Percentiles rank a stretch among this genome's conserved stretches.
Conservation (phyloP, 2,113 vertebrate genomes). For the Aptenodytes forsteri region DNA sequence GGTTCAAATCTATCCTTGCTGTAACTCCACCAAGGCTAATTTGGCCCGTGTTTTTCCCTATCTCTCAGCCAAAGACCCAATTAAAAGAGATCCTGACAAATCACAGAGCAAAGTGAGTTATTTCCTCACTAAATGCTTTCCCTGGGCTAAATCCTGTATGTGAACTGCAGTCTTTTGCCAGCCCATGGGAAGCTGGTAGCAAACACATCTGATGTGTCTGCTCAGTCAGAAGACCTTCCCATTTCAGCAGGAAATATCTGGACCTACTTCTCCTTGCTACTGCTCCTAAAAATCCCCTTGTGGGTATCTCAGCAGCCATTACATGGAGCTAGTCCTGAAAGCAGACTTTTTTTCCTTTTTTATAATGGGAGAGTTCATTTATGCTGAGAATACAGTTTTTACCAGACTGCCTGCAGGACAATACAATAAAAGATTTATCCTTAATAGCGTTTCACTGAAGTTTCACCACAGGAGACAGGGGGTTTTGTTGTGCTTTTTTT, state of each 20-base stretch:
- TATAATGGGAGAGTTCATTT: slow-evolving; percentile 58
- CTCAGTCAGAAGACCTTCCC: background rate
- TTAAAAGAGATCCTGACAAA: slow-evolving; percentile 13
- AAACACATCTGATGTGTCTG: slow-evolving; percentile 14
- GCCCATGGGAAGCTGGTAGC: slow-evolving; percentile 30
- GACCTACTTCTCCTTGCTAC: background rate
- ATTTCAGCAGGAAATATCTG: slow-evolving; percentile 40
- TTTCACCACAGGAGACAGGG: slow-evolving; percentile 57
- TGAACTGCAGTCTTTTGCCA: slow-evolving; percentile 17
- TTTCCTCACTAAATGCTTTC: slow-evolving; percentile 36
- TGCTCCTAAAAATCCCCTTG: background rate
- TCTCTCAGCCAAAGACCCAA: background rate
- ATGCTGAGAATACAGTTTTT: slow-evolving; percentile 65
- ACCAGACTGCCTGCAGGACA: slow-evolving; percentile 71
- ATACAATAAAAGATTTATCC: slow-evolving; percentile 73
- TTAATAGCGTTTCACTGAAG: slow-evolving; percentile 68
- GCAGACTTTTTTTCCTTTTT: background rate
- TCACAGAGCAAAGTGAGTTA: background rate
- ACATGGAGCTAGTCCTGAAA: background rate
- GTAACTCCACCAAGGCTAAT: background rate
- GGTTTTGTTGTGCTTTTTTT: slow-evolving; percentile 34
- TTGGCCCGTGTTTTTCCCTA: background rate
- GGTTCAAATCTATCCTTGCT: background rate
- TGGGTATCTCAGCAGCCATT: background rate
- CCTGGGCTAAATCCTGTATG: slow-evolving; percentile 1